Conservation (phyloP, 2,888 invertebrate species). For the Dasysyrphus tricinctus region DNA sequence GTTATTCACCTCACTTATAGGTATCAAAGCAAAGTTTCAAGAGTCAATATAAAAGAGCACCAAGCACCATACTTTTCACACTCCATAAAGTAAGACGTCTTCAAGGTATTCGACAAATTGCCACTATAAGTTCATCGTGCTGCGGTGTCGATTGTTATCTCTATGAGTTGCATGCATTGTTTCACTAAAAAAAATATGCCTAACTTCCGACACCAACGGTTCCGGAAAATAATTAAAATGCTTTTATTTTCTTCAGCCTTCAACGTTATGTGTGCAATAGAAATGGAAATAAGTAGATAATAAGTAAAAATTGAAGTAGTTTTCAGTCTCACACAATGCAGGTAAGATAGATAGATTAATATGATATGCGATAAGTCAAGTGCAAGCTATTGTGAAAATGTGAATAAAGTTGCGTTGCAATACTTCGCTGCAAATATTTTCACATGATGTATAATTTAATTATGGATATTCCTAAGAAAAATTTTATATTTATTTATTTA, state of each 20-base stretch:
- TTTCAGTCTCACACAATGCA: constrained; percentile 32
- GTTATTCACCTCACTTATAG: constrained; percentile 21
- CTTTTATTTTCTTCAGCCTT: constrained; percentile 19
- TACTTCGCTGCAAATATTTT: constrained; percentile 7
- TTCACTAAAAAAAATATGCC: constrained; percentile 8
- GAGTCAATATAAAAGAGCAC: neutral
- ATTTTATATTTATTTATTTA: neutral
- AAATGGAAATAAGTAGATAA: constrained; percentile 23
- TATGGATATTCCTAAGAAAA: neutral
- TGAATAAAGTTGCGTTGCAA: neutral
- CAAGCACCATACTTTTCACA: constrained; percentile 38
- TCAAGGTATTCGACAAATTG: constrained; percentile 50
- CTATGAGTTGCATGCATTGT: constrained; percentile 45
- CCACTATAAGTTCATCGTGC: constrained; percentile 40
- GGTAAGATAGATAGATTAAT: neutral
- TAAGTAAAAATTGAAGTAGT: constrained; percentile 23
- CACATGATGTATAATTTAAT: neutral
- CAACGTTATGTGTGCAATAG: neutral
- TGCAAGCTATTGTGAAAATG: constrained; percentile 22
- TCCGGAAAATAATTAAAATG: constrained; percentile 51
- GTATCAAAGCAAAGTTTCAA: neutral
- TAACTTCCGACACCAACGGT: constrained; percentile 48
- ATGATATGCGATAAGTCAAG: constrained; percentile 28
- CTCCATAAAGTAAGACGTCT: constrained; percentile 60
- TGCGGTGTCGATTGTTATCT: constrained; percentile 51